Base-by-base conservation (phyloP, 2,113 vertebrate genomes). In the Phrynocephalus versicolor region DNA sequence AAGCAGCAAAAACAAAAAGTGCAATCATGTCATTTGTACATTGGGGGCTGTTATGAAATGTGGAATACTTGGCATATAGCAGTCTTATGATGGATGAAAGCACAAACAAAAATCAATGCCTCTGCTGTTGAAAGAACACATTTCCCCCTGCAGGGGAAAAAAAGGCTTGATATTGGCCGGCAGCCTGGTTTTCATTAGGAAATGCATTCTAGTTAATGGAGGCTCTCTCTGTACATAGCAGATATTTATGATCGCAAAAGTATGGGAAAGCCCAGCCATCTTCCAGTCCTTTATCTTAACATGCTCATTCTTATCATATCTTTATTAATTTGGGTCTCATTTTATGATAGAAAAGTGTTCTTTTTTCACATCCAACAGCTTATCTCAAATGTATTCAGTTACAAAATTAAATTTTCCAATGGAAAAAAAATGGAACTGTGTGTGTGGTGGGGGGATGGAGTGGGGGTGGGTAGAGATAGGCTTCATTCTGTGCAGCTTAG, bases 31-130 rank as follows among this genome's bases (percentile, higher is more conserved):
- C 93, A 90, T 80, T 92, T 87, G 83, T 81, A 81, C 85, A 88
- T 90, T 92, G 89, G 85, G 89, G 88, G 58, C 84, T 89, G 91
- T 83, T 95, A 88, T 86, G 89, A 81, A 93, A 58, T 0, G 1
- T 88, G 87, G 92, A 91, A 92, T 92, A 92, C 93, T 90, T 94
- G 91, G 92, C 90, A 92, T 27, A 0, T 84, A 89, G 79, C 85
- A 90, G 84, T 88, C 89, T 94, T 83, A 92, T 89, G 92, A 94
- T 90, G 93, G 92, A 94, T 95, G 92, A 94, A 94, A 94, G 92
- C 89, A 92, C 90, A 94, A 92, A 93, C 89, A 92, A 94, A 95
- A 94, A 95, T 94, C 94, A 94, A 94, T 94, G 91, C 89, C 85
- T 85, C 82, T 90, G 84, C 88, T 92, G 90, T 90, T 93, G 89